These are phyloP conservation scores for Thecophora atra DNA, from an alignment of 2,888 invertebrate species.

Conservation along the genomic window DNA sequence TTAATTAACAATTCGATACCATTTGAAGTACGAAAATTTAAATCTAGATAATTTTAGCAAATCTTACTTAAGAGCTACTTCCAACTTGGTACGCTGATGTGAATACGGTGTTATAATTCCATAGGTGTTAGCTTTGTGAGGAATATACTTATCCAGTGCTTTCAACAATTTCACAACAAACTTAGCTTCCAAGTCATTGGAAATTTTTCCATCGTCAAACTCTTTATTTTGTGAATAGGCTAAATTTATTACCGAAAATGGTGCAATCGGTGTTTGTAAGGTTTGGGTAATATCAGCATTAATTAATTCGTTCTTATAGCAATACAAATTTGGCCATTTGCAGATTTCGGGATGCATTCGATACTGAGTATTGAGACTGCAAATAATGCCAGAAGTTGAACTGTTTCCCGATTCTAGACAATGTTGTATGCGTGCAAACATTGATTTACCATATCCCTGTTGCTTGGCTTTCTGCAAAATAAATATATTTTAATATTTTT, in stretches of 20 bases:
- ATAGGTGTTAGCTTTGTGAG: conserved; percentile 63
- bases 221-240: conserved; percentile 64
- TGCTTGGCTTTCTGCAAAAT: conserved; percentile 74
- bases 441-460: conserved; percentile 76
- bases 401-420: conserved; percentile 66
- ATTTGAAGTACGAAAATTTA: too few relatives aligned
- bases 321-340: conserved; percentile 76
- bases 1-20: too few relatives aligned
- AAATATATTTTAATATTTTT: conserved; percentile 13
- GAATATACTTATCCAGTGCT: conserved; percentile 64
- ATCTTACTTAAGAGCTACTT: conserved; percentile 49
- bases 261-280: conserved; percentile 63
- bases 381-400: conserved; percentile 42
- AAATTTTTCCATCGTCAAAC: conserved; percentile 54
- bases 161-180: conserved; percentile 70
- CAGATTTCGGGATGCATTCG: conserved; percentile 87
- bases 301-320: conserved; percentile 59
- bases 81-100: conserved; percentile 68
- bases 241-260: conserved; percentile 73
- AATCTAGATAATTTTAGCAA: too few relatives aligned
- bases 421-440: conserved; percentile 79
- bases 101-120: conserved; percentile 80
- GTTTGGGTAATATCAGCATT: conserved; percentile 48
- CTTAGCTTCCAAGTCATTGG: conserved; percentile 72
- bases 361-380: conserved; percentile 76